A percentile compares a stretch with the other conserved stretches of the same genome.
Conservation (phyloP, 2,888 invertebrate genomes). For the Halictus quadricinctus region DNA sequence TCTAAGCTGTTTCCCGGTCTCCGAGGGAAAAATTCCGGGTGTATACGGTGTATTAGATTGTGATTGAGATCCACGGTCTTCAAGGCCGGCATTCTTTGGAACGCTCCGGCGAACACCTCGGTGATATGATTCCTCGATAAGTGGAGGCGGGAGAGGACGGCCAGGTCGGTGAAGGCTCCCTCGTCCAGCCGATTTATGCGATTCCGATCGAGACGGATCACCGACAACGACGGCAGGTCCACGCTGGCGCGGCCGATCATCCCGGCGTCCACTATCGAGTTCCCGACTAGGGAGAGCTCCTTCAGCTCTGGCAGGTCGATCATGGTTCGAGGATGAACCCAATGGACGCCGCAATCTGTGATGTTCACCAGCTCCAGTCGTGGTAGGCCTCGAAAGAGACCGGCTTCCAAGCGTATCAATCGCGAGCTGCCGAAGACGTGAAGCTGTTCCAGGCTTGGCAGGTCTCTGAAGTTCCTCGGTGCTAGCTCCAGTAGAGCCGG, state of each 20-base stretch:
- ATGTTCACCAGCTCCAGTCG: constrained; percentile 89
- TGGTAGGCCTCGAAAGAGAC: constrained; percentile 87
- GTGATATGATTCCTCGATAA: constrained; percentile 89
- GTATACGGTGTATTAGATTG: constrained; percentile 89
- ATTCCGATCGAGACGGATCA: constrained; percentile 89
- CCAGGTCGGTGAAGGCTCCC: constrained; percentile 91
- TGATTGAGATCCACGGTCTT: constrained; percentile 90
- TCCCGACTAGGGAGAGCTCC: constrained; percentile 88
- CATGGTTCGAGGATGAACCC: constrained; percentile 91
- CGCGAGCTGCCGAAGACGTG: constrained; percentile 88
- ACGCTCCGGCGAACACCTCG: constrained; percentile 91
- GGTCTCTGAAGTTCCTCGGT: constrained; percentile 87
- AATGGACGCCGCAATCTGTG: constrained; percentile 89
- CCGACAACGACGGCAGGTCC: constrained; percentile 89
- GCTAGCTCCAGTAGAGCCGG: constrained; percentile 87
- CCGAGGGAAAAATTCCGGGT: constrained; percentile 92
- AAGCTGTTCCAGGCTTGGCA: constrained; percentile 89
- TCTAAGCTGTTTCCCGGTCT: constrained; percentile 90
- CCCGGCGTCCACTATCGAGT: constrained; percentile 90
- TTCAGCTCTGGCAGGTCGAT: constrained; percentile 88
- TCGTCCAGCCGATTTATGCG: constrained; percentile 88
- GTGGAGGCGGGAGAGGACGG: constrained; percentile 87
- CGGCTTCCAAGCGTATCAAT: constrained; percentile 88
- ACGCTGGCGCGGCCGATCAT: constrained; percentile 91
- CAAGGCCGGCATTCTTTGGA: constrained; percentile 90